Conservation (phyloP, 2,797 vertebrate genomes). For the Cygnus olor region DNA sequence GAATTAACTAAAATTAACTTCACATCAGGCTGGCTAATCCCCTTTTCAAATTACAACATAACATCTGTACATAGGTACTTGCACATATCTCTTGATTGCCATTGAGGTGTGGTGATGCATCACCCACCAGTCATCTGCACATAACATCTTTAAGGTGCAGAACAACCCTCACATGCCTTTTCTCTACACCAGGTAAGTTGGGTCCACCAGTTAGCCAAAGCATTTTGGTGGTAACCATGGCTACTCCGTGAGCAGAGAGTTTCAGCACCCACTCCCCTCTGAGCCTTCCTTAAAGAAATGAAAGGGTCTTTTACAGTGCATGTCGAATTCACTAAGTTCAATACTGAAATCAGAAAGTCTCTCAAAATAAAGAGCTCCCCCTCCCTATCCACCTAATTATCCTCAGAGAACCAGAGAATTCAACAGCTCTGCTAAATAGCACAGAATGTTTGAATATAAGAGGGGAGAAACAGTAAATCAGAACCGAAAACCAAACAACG, state of each 20-base stretch:
- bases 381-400: background rate
- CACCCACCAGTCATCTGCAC: too few relatives aligned
- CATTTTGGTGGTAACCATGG: conserved; percentile 25
- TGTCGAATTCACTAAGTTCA: conserved; percentile 40
- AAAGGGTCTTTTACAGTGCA: conserved; percentile 25
- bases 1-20: background rate
- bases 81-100: too few relatives aligned
- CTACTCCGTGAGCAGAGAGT: background rate
- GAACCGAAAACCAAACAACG: background rate
- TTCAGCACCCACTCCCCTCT: conserved; percentile 3
- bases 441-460: conserved; percentile 15
- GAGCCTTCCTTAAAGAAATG: conserved; percentile 3
- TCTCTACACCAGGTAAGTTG: background rate
- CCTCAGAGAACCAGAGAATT: background rate
- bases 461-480: background rate
- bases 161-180: background rate
- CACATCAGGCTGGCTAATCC: background rate
- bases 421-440: background rate
- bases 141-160: background rate
- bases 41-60: too few relatives aligned
- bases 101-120: too few relatives aligned
- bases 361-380: background rate
- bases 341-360: background rate
- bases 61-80: too few relatives aligned
- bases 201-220: background rate